Evolutionary conservation across 2,797 vertebrate species (phyloP).

Genomic region (Scyliorhinus canicula): DNA sequence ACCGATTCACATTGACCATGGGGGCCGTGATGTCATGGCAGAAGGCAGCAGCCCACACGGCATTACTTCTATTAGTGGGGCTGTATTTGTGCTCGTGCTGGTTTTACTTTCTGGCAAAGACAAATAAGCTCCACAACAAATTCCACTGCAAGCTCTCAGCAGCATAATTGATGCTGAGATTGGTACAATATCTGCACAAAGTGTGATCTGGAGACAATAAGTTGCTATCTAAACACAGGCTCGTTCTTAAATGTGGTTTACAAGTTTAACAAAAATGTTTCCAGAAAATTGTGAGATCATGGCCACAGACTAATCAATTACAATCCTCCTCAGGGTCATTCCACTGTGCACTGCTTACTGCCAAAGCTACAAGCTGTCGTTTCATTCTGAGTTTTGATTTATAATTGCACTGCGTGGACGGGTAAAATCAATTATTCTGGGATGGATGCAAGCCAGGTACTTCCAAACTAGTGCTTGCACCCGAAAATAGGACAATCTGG

Average conservation of each 20-base stretch:
- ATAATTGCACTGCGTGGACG: not conserved
- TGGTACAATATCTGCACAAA: not conserved
- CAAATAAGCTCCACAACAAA: not conserved
- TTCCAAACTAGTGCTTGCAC: not conserved
- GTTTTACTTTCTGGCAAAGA: not conserved
- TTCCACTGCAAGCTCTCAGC: not conserved
- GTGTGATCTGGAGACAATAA: not conserved
- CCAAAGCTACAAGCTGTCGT: not conserved
- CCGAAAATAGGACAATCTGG: not conserved
- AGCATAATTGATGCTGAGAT: not conserved
- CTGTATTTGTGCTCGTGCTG: not conserved
- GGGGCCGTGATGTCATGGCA: not conserved
- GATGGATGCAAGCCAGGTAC: not conserved
- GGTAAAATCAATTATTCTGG: not conserved
- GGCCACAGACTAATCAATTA: not conserved
- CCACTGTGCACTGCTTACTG: not conserved
- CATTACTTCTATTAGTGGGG: not conserved
- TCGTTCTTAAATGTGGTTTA: not conserved
- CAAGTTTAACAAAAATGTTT: not conserved
- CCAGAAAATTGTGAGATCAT: not conserved
- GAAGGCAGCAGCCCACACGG: not conserved
- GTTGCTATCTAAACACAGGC: not conserved
- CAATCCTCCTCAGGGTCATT: not conserved
- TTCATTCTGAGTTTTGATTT: not conserved
- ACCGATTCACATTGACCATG: not conserved